Evolutionary conservation across 2,113 vertebrate species (phyloP).

Genomic region (Carettochelys insculpta): DNA sequence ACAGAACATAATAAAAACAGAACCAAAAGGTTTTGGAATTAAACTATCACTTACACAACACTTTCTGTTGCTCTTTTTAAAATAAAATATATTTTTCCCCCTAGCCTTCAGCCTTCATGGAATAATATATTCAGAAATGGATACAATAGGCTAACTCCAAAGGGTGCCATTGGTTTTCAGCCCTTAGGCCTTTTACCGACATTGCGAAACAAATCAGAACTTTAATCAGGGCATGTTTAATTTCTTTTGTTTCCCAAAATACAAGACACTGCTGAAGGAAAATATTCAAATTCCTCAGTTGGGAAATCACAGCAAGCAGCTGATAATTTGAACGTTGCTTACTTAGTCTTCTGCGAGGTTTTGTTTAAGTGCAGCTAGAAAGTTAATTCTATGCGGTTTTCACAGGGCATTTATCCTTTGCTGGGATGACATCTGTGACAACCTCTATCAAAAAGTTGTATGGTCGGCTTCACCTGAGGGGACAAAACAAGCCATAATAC

Average conservation of each 20-base stretch:
- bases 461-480: not conserved
- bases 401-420: not conserved
- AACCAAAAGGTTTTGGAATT: constrained; percentile 27
- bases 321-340: not conserved
- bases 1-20: constrained; percentile 42
- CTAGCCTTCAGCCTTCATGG: not conserved
- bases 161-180: not conserved
- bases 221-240: not conserved
- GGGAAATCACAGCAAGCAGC: not conserved
- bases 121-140: not conserved
- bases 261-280: not conserved
- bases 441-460: not conserved
- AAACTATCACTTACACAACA: not conserved
- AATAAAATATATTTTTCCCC: not conserved
- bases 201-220: not conserved
- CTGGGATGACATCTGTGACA: not conserved
- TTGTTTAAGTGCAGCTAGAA: not conserved
- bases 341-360: not conserved
- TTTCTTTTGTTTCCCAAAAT: not conserved
- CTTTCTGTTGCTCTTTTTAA: not conserved
- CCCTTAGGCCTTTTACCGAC: not conserved
- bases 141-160: not conserved
- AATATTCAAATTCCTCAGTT: not conserved
- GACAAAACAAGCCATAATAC: not conserved
- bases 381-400: not conserved